Conservation (phyloP, 2,888 invertebrate species). For the Oligia fasciuncula region DNA sequence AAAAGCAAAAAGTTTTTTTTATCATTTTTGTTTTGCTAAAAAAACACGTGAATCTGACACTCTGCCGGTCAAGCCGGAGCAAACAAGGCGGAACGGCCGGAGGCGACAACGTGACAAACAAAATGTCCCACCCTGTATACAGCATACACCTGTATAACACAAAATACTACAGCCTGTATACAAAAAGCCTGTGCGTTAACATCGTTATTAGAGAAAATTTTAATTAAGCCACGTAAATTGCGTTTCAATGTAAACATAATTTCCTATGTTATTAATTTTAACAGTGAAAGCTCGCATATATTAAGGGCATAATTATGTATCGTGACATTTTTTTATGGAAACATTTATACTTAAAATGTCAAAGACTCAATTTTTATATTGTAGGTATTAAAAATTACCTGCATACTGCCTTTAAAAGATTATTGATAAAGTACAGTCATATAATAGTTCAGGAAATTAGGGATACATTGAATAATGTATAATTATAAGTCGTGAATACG, state of each 20-base stretch:
- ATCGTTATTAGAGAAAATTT: conserved; percentile 64
- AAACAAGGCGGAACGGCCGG: conserved; percentile 62
- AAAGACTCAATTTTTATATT: not conserved
- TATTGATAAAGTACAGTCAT: not conserved
- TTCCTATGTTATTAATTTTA: conserved; percentile 61
- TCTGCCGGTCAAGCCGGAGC: conserved; percentile 64
- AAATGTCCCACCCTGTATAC: conserved; percentile 55
- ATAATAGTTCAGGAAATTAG: not conserved
- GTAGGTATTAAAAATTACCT: not conserved
- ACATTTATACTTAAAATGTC: not conserved
- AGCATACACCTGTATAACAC: conserved; percentile 40
- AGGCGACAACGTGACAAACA: conserved; percentile 64
- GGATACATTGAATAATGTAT: not conserved
- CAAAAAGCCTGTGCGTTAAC: conserved; percentile 59
- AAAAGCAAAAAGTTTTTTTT: not conserved
- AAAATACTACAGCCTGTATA: conserved; percentile 33
- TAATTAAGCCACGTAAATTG: conserved; percentile 64
- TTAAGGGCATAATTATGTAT: conserved; percentile 15
- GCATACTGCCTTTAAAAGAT: not conserved
- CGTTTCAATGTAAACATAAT: conserved; percentile 64
- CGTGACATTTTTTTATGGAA: not conserved
- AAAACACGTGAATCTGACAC: conserved; percentile 58
- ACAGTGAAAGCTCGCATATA: conserved; percentile 33
- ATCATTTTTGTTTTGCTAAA: conserved; percentile 27
- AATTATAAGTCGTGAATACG: not conserved